These are phyloP conservation scores for Melanotaenia nigrans DNA, from an alignment of 2,797 vertebrate genomes.

Conservation along the genomic window DNA sequence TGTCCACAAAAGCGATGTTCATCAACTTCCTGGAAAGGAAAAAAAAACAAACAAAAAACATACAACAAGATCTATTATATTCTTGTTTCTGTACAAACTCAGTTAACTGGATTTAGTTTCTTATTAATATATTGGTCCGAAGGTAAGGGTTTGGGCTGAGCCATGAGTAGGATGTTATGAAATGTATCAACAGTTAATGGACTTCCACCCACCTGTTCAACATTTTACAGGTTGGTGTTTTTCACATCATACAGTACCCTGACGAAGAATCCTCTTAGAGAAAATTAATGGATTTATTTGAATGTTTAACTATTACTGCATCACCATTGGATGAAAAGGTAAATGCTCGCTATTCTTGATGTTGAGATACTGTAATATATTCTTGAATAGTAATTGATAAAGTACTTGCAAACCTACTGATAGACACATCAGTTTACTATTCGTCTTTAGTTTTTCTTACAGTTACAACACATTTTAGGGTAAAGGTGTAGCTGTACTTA, in stretches of 20 bases:
- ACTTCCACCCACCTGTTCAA: no score
- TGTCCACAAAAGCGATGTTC: conserved; percentile 92
- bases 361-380: neutral
- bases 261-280: no score
- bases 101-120: neutral
- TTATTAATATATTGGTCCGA: neutral
- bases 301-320: neutral
- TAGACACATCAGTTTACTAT: neutral
- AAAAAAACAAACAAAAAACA: neutral
- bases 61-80: neutral
- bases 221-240: neutral
- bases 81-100: no score
- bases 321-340: no score
- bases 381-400: neutral
- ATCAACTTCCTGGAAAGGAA: conserved; percentile 87
- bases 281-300: no score
- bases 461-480: neutral
- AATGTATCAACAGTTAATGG: neutral
- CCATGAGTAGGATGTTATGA: neutral
- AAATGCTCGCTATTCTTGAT: no score
- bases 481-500: no score
- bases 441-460: neutral
- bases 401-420: neutral
- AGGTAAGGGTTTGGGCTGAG: neutral
- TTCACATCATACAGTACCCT: neutral